Evolutionary conservation across 2,888 invertebrate species (phyloP), one percentile per base, ranked within the genome.

Genomic region (Drosophila maculinotata): DNA sequence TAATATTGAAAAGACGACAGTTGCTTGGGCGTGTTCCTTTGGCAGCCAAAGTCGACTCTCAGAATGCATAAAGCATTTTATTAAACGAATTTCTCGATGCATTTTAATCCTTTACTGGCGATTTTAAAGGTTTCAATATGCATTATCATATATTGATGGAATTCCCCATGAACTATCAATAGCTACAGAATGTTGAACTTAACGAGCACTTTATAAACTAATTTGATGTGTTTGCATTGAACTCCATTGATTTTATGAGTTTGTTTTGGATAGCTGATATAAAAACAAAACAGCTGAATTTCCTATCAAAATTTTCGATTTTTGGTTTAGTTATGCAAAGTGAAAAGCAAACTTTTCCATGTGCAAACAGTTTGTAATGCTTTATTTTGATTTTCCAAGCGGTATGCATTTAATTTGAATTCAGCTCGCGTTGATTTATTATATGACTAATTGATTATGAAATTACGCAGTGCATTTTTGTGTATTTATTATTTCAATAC

Each of bases 1-100:
- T 74, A 58, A 81, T 85, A 74, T 76, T 58, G 64, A 25, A 64
- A 64, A 42, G 42, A 56, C 62, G 67, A 52, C 59, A 54, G 60
- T 69, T 66, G 42, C 52, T 52, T 39, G 52, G 33, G 41, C 63
- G 45, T 49, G n/a, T 42, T 62, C 44, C 53, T 58, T 68, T 59
- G 31, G 17, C 57, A 38, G 52, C 64, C 39, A 17, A n/a, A n/a
- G n/a, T n/a, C n/a, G n/a, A n/a, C n/a, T n/a, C n/a, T n/a, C 48
- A 49, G 60, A 41, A 68, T 60, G 59, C 73, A 68, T 57, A 71
- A 59, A 39, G 52, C 59, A 60, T 79, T 76, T 65, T 67, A 49
- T 65, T 62, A 66, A 80, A 74, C 59, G 66, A 62, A 79, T 48
- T 69, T 62, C 15, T 33, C 7, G 39, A 39, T 39, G 33, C 60